These are phyloP conservation scores for Falco berigora DNA, from an alignment of 2,797 vertebrate species.

Conservation along the genomic window DNA sequence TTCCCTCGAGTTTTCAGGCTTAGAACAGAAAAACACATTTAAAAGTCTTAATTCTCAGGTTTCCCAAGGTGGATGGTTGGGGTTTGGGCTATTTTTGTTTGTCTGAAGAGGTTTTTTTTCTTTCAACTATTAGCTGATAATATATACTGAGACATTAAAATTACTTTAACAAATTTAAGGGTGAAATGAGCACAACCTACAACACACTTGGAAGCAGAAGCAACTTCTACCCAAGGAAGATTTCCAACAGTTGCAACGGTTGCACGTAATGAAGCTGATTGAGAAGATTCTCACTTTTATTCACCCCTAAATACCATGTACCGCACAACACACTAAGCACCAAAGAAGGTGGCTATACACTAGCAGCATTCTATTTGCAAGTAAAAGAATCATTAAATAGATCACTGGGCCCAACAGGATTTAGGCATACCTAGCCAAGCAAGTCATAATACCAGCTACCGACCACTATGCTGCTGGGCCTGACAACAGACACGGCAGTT, in stretches of 20 bases:
- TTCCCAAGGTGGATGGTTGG: background rate
- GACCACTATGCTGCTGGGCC: background rate
- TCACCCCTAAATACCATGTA: background rate
- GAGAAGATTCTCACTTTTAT: background rate
- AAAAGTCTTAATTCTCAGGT: background rate
- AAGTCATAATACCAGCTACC: background rate
- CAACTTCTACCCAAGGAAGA: background rate
- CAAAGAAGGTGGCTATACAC: accelerated
- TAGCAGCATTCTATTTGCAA: background rate
- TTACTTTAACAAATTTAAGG: background rate
- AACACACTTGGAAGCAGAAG: background rate
- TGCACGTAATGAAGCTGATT: background rate
- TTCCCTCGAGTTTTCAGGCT: background rate
- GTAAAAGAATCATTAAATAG: background rate
- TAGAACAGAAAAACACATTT: background rate
- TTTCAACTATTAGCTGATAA: background rate
- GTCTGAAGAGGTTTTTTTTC: background rate
- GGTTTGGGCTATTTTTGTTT: too few relatives aligned
- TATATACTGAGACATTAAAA: background rate
- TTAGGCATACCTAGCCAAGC: background rate
- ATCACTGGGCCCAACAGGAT: slow-evolving; percentile 1
- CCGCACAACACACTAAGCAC: accelerated
- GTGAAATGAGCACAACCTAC: background rate
- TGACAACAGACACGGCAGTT: background rate
- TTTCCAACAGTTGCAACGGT: background rate